phyloP scores from a whole-genome alignment of 2,797 vertebrate genomes.

The Spea hammondii region DNA sequence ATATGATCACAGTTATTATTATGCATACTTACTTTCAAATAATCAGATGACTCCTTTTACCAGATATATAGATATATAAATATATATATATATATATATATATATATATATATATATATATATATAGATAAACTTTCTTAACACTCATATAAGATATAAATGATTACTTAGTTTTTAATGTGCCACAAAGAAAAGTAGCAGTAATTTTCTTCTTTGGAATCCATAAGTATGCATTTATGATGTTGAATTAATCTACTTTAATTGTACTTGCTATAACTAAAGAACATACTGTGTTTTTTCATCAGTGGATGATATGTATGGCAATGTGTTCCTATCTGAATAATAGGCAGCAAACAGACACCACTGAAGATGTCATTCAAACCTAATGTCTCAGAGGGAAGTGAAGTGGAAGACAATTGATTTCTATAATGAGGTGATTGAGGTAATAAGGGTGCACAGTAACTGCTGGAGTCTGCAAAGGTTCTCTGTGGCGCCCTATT shows the following conservation, averaged over 20 bases:
- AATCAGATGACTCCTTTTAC: too few species aligned
- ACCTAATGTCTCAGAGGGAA: slow-evolving; percentile 42
- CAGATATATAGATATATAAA: too few species aligned
- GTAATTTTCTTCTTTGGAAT: too few species aligned
- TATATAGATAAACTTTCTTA: too few species aligned
- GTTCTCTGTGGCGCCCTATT: slow-evolving; percentile 39
- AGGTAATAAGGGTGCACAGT: slow-evolving; percentile 13
- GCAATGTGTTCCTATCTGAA: background rate
- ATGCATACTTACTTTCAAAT: too few species aligned
- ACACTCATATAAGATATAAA: too few species aligned
- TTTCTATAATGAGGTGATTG: slow-evolving; percentile 55
- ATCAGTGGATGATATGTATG: background rate
- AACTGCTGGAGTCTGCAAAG: slow-evolving; percentile 23
- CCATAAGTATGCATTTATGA: too few species aligned
- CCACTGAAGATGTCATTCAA: background rate
- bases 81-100: too few species aligned
- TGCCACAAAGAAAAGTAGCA: too few species aligned
- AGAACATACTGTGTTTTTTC: background rate
- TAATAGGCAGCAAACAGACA: slow-evolving; percentile 4
- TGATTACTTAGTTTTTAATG: too few species aligned
- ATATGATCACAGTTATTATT: too few species aligned
- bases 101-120: too few species aligned
- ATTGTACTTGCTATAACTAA: background rate
- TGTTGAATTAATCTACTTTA: background rate
- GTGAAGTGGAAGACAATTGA: slow-evolving; percentile 58